Evolutionary conservation across 2,888 invertebrate genomes (phyloP), one percentile per base, ranked within the genome.

Genomic region (Plagodis dolabraria): DNA sequence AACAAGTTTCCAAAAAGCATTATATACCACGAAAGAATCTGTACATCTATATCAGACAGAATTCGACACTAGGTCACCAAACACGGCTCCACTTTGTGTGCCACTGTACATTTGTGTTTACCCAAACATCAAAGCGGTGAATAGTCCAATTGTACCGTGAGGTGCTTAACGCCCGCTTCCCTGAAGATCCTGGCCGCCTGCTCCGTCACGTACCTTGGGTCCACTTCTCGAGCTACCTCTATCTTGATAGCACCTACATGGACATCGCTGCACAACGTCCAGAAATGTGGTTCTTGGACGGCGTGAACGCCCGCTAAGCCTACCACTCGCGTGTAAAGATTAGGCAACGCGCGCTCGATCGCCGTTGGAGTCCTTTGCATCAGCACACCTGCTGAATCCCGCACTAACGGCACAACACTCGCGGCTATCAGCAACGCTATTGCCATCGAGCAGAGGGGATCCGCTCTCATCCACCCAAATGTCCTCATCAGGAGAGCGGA

Each of bases 391-490:
- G 97, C 95, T 0, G 98, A 98, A 81, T 99, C 99, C 76, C 96
- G 96, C 72, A 98, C 95, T 68, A 98, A 88, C 43, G 97, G 95
- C 60, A 97, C 79, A 33, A 97, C 98, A 94, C 98, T 99, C 40
- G 97, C 91, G 33, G 96, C 97, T 78, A 99, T 98, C 34, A 99
- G 93, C 33, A 97, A 80, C 8, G 99, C 97, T 72, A 99, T 99
- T 73, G 98, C 98, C 95, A 99, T 98, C 4, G 99, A 99, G 84
- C 99, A 99, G 71, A 99, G 97, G 0, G 99, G 99, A 89, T 99
- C 99, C 6, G 99, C 99, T 75, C 98, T 96, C 98, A 99, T 98
- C 99, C 99, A 99, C 47, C 99, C 99, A 87, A 99, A 99, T 90
- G 95, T 95, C 80, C 97, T 96, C 97, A 99, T 99, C 7, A 99